A percentile compares a stretch with the other conserved stretches of the same genome.
These are phyloP conservation scores for Pseudococcus viburni DNA, from an alignment of 2,888 invertebrate genomes.

Conservation along the genomic window DNA sequence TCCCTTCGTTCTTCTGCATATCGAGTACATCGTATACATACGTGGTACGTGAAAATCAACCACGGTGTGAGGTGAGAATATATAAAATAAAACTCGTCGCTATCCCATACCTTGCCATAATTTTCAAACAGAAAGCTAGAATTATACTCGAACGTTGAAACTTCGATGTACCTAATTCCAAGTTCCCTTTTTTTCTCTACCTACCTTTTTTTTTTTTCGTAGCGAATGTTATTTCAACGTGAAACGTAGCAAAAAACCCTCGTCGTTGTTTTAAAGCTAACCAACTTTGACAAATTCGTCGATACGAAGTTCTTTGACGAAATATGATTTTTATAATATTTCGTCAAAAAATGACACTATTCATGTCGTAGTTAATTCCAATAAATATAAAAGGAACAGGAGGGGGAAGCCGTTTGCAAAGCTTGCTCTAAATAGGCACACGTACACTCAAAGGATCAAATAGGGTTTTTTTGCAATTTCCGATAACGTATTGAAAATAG, in stretches of 20 bases:
- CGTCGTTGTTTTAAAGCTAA: neutral
- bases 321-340: neutral
- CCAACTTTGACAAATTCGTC: slow-evolving; percentile 28
- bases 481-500: neutral
- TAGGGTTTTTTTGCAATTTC: neutral
- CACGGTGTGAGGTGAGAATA: neutral
- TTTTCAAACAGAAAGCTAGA: slow-evolving; percentile 21
- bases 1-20: neutral
- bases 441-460: neutral
- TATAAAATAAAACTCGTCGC: slow-evolving; percentile 15
- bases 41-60: neutral
- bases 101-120: neutral
- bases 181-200: neutral
- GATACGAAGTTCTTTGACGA: neutral
- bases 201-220: neutral
- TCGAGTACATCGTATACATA: neutral
- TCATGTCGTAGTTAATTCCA: neutral
- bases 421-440: neutral
- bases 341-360: slow-evolving; percentile 2
- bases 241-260: neutral
- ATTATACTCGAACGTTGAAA: neutral
- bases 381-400: neutral
- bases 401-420: neutral
- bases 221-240: neutral
- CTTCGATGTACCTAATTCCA: neutral